Evolutionary conservation across 2,113 vertebrate species (phyloP), one percentile per base, ranked within the genome.

Genomic region (Elephantulus edwardii): DNA sequence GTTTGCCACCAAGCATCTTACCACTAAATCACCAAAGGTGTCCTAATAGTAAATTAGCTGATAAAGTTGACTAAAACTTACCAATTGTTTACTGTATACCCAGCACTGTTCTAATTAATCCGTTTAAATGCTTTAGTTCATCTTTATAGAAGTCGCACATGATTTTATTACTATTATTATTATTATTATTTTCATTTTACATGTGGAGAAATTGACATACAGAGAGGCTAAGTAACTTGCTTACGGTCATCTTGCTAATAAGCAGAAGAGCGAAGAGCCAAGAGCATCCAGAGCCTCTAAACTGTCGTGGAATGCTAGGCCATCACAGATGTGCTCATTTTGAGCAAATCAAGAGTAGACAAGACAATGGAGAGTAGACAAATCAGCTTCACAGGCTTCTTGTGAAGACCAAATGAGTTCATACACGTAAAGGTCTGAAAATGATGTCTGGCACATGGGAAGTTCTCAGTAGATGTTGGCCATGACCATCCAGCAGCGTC

Each of bases 61-160:
- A 20, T 54, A 17, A 54, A 54, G 14, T 54, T 30, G 50, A 40
- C 42, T 93, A 38, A 92, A 84, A 64, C 58, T 72, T 62, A 66
- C 46, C 54, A 17, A 75, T n/a, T 46, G 1, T 35, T 50, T 84
- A 58, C 35, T 42, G 4, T 66, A 19, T 90, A 40, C 38, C 76
- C 72, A n/a, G 20, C n/a, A 78, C 40, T 38, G 20, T 76, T 71
- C n/a, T 89, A 70, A 71, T n/a, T n/a, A n/a, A n/a, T n/a, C n/a
- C 35, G 20, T 17, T 71, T 44, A n/a, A n/a, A n/a, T n/a, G 52
- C 52, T 17, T 75, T 26, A 13, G 4, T 30, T 71, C 33, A 70
- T 87, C 17, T 93, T 68, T 89, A 22, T 91, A 87, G 58, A 38
- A 85, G 46, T 48, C 66, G n/a, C 8, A 40, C 16, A 4, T 90